Conservation (phyloP, 2,113 vertebrate species). For the Ciconia boyciana region DNA sequence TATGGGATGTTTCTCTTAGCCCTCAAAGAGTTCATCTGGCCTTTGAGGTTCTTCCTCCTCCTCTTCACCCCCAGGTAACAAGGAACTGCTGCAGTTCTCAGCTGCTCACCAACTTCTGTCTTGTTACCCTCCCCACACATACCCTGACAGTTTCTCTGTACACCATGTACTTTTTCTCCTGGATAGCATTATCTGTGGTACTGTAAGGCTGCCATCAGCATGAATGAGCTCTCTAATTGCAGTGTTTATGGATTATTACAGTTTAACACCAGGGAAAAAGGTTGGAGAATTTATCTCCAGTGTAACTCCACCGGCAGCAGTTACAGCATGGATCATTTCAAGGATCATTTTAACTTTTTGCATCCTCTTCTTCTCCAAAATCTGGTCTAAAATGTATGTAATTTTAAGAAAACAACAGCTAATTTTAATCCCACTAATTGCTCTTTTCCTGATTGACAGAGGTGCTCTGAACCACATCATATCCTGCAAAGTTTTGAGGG, state of each 20-base stretch:
- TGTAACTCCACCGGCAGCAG: neutral
- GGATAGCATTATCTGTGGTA: neutral
- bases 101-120: neutral
- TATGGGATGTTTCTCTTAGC: neutral
- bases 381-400: neutral
- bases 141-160: neutral
- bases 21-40: neutral
- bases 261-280: neutral
- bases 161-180: neutral
- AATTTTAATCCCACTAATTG: neutral
- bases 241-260: neutral
- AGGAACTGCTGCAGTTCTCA: slow-evolving; percentile 2
- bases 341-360: neutral
- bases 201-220: neutral
- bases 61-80: neutral
- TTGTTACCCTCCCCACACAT: neutral
- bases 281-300: neutral
- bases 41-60: neutral
- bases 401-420: neutral
- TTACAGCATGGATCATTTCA: neutral
- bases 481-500: neutral
- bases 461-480: neutral
- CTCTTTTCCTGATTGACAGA: neutral
- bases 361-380: neutral
- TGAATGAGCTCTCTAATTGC: neutral